Evolutionary conservation across 2,797 vertebrate species (phyloP).

Genomic region (Fistularia commersonii): DNA sequence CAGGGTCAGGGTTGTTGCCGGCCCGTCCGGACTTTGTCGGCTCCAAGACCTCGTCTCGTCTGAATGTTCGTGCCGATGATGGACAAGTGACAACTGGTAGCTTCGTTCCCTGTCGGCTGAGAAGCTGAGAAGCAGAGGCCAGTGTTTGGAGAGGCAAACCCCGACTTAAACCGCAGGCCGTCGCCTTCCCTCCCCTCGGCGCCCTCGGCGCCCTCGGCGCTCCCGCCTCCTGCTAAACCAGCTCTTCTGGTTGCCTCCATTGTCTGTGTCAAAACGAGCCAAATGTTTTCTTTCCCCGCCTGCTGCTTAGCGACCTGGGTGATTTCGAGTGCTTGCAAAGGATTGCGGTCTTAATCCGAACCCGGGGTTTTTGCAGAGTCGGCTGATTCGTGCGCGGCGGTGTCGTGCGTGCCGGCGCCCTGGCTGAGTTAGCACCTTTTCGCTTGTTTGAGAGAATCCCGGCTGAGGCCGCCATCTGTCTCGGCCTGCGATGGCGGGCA

Average conservation of each 20-base stretch:
- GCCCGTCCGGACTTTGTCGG: no score
- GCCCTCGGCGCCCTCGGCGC: slow-evolving; percentile 12
- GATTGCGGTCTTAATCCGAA: slow-evolving; percentile 52
- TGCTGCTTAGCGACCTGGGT: slow-evolving; percentile 57
- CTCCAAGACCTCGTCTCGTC: no score
- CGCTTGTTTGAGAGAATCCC: slow-evolving; percentile 10
- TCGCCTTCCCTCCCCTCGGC: slow-evolving; percentile 11
- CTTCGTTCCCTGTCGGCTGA: no score
- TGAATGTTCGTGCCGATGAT: no score
- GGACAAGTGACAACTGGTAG: no score
- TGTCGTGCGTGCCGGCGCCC: slow-evolving; percentile 2
- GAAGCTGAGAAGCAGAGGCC: background rate
- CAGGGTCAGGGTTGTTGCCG: no score
- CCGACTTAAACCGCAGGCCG: slow-evolving; percentile 6
- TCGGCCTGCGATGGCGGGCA: slow-evolving; percentile 1
- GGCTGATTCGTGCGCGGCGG: slow-evolving; percentile 34
- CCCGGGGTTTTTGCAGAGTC: slow-evolving; percentile 51
- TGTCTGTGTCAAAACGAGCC: slow-evolving; percentile 35
- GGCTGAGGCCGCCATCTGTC: slow-evolving; percentile 24
- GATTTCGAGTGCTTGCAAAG: slow-evolving; percentile 32
- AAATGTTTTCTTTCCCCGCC: slow-evolving; percentile 41
- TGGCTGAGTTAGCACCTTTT: slow-evolving; percentile 18
- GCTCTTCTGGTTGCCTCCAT: slow-evolving; percentile 52
- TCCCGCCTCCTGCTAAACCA: slow-evolving; percentile 48
- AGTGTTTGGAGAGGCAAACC: slow-evolving; percentile 33